Conservation (phyloP, 2,113 vertebrate genomes). For the Epinephelus lanceolatus region DNA sequence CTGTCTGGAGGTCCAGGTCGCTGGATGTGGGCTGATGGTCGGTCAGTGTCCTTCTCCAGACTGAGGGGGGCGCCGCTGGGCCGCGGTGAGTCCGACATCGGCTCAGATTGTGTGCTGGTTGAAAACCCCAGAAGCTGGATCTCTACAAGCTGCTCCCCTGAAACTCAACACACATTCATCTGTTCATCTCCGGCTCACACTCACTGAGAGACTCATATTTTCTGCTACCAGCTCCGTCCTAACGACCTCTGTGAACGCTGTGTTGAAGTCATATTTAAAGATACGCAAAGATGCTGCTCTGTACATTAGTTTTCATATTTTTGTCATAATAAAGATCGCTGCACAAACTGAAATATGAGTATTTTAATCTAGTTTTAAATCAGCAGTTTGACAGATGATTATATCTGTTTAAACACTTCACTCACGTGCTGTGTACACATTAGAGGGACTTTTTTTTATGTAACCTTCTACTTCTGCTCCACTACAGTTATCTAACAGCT, state of each 20-base stretch:
- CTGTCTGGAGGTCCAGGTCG: slow-evolving; percentile 56
- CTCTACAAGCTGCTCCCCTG: slow-evolving; percentile 59
- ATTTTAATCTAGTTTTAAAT: not conserved
- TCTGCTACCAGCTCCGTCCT: not conserved
- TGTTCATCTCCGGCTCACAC: slow-evolving; percentile 71
- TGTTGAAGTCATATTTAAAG: slow-evolving; percentile 36
- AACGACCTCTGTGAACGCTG: not conserved
- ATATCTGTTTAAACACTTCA: not conserved
- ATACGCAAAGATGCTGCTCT: slow-evolving; percentile 38
- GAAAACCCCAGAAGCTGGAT: slow-evolving; percentile 71
- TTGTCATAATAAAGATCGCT: slow-evolving; percentile 47
- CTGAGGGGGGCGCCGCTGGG: slow-evolving; percentile 28
- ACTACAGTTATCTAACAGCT: not conserved
- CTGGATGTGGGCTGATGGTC: slow-evolving; percentile 37
- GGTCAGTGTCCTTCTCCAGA: slow-evolving; percentile 60
- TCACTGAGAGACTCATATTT: slow-evolving; percentile 41
- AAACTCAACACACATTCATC: slow-evolving; percentile 73
- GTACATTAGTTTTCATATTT: slow-evolving; percentile 42
- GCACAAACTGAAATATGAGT: not conserved
- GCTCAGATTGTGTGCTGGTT: slow-evolving; percentile 78
- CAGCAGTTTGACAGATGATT: not conserved
- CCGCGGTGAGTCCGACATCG: not conserved
- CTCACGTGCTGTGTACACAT: not conserved
- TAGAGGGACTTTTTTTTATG: too few species aligned
- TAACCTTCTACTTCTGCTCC: too few species aligned